Conservation (phyloP, 2,888 invertebrate genomes). For the Auanema sp. region DNA sequence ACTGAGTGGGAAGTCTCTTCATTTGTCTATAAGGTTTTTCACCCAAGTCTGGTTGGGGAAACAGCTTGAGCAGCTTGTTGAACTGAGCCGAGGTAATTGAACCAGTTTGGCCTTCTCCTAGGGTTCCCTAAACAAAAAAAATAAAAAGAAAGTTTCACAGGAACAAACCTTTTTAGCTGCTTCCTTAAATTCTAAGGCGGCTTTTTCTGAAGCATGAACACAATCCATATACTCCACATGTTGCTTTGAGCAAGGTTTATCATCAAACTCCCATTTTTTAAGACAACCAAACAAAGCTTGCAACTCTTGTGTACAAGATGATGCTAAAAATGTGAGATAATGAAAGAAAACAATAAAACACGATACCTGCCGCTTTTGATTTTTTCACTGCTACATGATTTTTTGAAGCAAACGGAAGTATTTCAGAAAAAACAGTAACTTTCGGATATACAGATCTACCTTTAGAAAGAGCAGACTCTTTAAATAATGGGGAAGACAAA, state of each 20-base stretch:
- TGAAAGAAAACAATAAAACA: conserved; percentile 21
- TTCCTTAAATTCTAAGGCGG: conserved; percentile 46
- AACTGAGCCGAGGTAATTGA: conserved; percentile 51
- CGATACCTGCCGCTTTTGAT: conserved; percentile 45
- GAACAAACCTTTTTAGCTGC: conserved; percentile 44
- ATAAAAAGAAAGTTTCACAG: not conserved
- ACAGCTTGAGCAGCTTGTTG: conserved; percentile 57
- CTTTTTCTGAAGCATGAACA: conserved; percentile 45
- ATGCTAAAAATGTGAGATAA: conserved; percentile 37
- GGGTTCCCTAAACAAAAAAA: conserved; percentile 36
- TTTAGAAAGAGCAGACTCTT: conserved; percentile 36
- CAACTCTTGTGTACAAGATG: conserved; percentile 59
- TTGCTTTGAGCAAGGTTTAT: conserved; percentile 52
- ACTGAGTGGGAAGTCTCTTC: conserved; percentile 56
- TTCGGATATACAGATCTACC: conserved; percentile 42
- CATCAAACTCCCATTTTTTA: conserved; percentile 63
- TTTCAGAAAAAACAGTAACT: conserved; percentile 49
- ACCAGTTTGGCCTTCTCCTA: conserved; percentile 42
- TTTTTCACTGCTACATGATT: conserved; percentile 44
- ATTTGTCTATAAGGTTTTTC: conserved; percentile 49
- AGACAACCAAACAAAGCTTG: conserved; percentile 60
- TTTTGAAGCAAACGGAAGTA: conserved; percentile 52
- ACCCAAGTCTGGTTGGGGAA: conserved; percentile 58
- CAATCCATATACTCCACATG: conserved; percentile 55
- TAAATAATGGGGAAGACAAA: conserved; percentile 35